These are phyloP conservation scores for Drosophila pseudoobscura DNA, from an alignment of 1,140 invertebrate species.

Conservation along the genomic window DNA sequence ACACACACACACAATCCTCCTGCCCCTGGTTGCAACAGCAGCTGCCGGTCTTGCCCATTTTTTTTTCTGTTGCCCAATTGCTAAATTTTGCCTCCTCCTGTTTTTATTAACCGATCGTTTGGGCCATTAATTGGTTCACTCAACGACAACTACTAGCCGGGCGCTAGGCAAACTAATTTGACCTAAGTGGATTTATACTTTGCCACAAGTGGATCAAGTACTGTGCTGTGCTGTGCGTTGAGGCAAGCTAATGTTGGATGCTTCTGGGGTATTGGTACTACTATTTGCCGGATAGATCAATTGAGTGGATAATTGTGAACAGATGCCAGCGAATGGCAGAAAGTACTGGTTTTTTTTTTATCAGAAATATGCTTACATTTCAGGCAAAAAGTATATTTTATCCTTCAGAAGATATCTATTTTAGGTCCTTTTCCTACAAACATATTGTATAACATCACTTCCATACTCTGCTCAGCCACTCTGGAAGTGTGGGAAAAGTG, in stretches of 20 bases:
- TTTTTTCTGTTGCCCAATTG: conserved; percentile 17
- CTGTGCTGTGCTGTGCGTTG: background rate
- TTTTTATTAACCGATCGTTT: conserved; percentile 38
- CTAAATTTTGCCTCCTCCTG: conserved; percentile 12
- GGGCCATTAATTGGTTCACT: conserved; percentile 51
- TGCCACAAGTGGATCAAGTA: conserved; percentile 18
- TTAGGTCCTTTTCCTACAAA: too few species aligned
- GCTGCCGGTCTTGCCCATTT: conserved; percentile 44
- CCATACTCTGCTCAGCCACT: too few species aligned
- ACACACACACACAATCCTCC: conserved; percentile 34
- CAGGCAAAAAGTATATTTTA: too few species aligned
- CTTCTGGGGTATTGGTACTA: background rate
- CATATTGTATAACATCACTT: too few species aligned
- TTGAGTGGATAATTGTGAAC: background rate
- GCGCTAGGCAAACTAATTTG: conserved; percentile 42
- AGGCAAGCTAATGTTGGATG: conserved; percentile 25
- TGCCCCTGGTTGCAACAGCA: conserved; percentile 25
- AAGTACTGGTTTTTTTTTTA: too few species aligned
- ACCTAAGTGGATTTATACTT: conserved; percentile 21
- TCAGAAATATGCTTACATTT: background rate
- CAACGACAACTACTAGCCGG: conserved; percentile 1
- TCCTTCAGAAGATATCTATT: too few species aligned
- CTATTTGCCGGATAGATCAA: background rate
- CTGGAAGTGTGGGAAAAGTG: too few species aligned
- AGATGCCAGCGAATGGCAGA: too few species aligned